Conservation (phyloP, 2,797 vertebrate genomes). For the Pangasius macronema region DNA sequence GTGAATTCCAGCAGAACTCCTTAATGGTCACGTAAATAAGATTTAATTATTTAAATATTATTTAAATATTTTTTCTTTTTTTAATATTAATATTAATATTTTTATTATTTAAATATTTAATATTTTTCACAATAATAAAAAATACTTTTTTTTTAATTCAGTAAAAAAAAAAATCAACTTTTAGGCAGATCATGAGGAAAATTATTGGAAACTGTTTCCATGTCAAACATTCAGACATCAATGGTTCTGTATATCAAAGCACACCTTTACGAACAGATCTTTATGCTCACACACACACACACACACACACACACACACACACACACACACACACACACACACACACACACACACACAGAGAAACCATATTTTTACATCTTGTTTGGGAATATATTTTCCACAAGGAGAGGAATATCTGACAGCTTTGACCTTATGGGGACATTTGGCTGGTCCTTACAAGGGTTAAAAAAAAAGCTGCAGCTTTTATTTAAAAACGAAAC, state of each 20-base stretch:
- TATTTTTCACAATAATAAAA: no score
- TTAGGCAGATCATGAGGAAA: neutral
- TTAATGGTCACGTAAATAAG: no score
- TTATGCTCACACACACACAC: no score
- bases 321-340: no score
- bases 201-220: neutral
- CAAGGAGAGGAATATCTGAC: neutral
- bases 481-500: neutral
- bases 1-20: neutral
- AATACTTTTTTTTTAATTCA: neutral
- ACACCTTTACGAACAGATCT: neutral
- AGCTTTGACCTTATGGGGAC: neutral
- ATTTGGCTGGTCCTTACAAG: neutral
- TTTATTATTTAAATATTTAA: no score
- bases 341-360: no score
- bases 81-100: no score
- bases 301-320: no score
- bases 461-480: neutral
- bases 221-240: neutral
- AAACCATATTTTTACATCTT: slow-evolving; percentile 5
- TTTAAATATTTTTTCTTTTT: no score
- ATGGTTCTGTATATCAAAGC: neutral
- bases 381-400: neutral
- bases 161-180: neutral
- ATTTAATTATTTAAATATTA: no score